Conservation (phyloP, 2,797 vertebrate species). For the Sciurus carolinensis region DNA sequence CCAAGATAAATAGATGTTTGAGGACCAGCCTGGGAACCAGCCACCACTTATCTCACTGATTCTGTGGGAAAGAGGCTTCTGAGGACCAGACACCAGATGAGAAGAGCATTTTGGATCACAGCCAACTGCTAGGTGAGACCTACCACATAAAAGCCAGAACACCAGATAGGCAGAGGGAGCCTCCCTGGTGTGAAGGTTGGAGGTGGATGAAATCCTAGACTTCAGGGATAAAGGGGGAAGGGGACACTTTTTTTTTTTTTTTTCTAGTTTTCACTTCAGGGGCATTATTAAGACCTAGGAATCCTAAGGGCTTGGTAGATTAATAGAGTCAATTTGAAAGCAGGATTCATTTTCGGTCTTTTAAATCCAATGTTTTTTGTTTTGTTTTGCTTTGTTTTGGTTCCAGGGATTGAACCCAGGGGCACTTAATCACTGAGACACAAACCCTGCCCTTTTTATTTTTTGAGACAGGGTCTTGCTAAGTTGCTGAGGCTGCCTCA, state of each 20-base stretch:
- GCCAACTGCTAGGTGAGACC: neutral
- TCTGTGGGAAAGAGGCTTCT: constrained; percentile 14
- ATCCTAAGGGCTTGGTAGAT: neutral
- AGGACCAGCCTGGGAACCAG: constrained; percentile 34
- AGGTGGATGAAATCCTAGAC: neutral
- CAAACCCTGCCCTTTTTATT: too few species aligned
- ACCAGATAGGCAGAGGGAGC: neutral
- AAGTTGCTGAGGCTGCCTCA: too few species aligned
- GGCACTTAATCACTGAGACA: too few species aligned
- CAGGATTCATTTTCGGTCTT: constrained; percentile 58
- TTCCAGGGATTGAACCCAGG: too few species aligned
- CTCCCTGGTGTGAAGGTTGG: neutral
- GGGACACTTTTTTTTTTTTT: neutral
- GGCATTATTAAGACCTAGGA: neutral
- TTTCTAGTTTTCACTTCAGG: neutral
- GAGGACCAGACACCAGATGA: neutral
- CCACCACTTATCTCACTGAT: neutral
- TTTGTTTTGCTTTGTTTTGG: too few species aligned
- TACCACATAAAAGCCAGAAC: neutral
- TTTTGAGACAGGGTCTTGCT: too few species aligned
- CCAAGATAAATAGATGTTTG: constrained; percentile 6
- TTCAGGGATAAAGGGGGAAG: too few species aligned
- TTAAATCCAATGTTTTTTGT: constrained; percentile 35
- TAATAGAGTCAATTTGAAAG: neutral
- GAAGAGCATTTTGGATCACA: neutral